Evolutionary conservation across 1,140 invertebrate species (phyloP), one percentile per base, ranked within the genome.

Genomic region (Latrodectus geometricus): DNA sequence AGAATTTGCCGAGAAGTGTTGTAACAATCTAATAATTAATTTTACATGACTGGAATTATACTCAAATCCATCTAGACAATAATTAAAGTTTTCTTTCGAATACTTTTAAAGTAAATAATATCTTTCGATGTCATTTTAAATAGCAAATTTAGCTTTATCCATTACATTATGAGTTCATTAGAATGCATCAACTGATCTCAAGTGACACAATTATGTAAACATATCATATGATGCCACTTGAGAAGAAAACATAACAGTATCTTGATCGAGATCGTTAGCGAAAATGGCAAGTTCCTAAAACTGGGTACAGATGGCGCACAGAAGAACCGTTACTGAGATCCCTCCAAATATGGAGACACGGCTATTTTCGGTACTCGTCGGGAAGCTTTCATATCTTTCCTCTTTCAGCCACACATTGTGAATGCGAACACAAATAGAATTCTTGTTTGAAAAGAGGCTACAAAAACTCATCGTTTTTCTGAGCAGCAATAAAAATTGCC

Each of bases 401-500:
- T 85, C 74, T 77, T 85, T 48, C 65, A 65, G 69, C 50, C 17
- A 61, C n/a, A 76, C 49, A 9, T 11, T 56, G 66, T 49, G 17
- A 85, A 74, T 35, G 23, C 69, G 56, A 76, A 77, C 83, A 21
- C 49, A 85, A 85, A 85, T 85, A 83, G 72, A 83, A 21, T 83
- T 50, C 23, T 73, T 73, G 68, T 72, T 20, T 80, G 54, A 61
- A 61, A 61, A 61, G 54, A 61, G 54, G 17, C 54, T 61, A 61
- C 54, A 61, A 61, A 61, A 61, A 61, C 54, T 61, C 17, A 61
- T 61, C 17, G 54, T 61, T 14, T 11, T 61, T 17, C 35, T 3
- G 35, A 35, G 54, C 0, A 61, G 54, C 54, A 14, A 14, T 61
- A 61, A 61, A 17, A 61, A 61, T 61, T 61, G 54, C 54, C 54